Evolutionary conservation across 1,140 invertebrate genomes (phyloP).

Genomic region (Lucilia cuprina): DNA sequence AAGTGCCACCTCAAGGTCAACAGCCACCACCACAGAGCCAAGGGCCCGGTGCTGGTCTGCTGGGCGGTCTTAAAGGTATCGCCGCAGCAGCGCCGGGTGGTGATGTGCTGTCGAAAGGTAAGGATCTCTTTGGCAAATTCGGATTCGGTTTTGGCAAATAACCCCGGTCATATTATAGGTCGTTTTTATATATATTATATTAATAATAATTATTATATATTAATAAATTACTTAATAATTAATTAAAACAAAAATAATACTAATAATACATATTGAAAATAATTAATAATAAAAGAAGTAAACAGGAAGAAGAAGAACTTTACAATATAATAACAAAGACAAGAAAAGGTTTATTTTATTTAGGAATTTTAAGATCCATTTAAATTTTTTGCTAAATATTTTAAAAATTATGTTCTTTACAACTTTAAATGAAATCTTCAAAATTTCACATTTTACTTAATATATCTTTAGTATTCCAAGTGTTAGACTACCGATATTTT

Average conservation of each 20-base stretch:
- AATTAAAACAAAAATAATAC: background rate
- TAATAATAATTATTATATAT: constrained; percentile 9
- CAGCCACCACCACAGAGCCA: constrained; percentile 58
- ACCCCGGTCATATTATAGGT: constrained; percentile 65
- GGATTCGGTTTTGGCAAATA: constrained; percentile 79
- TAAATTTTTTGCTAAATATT: too few species aligned
- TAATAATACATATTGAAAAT: constrained; percentile 27
- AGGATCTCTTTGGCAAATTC: constrained; percentile 92
- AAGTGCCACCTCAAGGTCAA: constrained; percentile 62
- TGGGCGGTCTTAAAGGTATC: constrained; percentile 57
- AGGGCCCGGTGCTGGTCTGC: constrained; percentile 57
- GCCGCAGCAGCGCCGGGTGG: constrained; percentile 83
- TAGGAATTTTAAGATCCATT: too few species aligned
- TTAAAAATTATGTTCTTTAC: too few species aligned
- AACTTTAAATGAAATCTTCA: too few species aligned
- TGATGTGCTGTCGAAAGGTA: constrained; percentile 86
- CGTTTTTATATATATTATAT: constrained; percentile 39
- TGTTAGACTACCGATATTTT: too few species aligned
- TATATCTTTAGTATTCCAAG: too few species aligned
- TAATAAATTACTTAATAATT: constrained; percentile 32
- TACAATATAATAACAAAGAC: too few species aligned
- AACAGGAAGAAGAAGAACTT: background rate
- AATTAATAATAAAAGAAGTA: constrained; percentile 18
- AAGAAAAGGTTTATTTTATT: background rate
- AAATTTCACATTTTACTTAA: too few species aligned